These are phyloP conservation scores for Halcyon smyrnensis DNA, from an alignment of 2,797 vertebrate species.

Conservation along the genomic window DNA sequence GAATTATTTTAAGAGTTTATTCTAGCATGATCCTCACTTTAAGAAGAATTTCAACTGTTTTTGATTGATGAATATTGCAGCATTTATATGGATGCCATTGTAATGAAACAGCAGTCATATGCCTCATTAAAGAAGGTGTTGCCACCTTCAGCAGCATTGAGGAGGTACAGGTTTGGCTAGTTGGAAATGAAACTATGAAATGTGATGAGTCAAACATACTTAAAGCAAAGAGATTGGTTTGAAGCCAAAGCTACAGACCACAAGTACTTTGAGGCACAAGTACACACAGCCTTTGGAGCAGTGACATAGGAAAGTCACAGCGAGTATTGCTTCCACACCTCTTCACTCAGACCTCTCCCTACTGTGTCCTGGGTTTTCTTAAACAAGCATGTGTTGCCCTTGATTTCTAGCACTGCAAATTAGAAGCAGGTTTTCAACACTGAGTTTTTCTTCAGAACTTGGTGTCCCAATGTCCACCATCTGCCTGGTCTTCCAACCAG, in stretches of 20 bases:
- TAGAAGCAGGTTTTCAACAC: background rate
- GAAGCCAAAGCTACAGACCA: slow-evolving; percentile 44
- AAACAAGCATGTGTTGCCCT: background rate
- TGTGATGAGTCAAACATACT: slow-evolving; percentile 72
- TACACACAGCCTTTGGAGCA: background rate
- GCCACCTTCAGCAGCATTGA: slow-evolving; percentile 64
- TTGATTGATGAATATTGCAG: slow-evolving; percentile 51
- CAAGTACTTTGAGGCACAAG: slow-evolving; percentile 19
- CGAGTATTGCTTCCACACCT: background rate
- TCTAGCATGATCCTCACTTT: background rate
- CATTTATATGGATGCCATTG: slow-evolving; percentile 72
- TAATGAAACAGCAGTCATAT: slow-evolving; percentile 66
- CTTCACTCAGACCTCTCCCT: background rate
- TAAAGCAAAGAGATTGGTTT: slow-evolving; percentile 26
- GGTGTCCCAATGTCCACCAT: background rate
- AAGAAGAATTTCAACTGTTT: slow-evolving; percentile 61
- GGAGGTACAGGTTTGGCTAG: slow-evolving; percentile 76
- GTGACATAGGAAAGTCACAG: slow-evolving; percentile 2
- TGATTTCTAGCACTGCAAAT: background rate
- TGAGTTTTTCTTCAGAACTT: background rate
- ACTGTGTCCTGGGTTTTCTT: background rate
- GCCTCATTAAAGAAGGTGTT: slow-evolving; percentile 78
- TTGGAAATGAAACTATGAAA: slow-evolving; percentile 72
- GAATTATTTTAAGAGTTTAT: slow-evolving; percentile 33
- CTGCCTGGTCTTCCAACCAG: background rate